Conservation (phyloP, 2,113 vertebrate species). For the Spilogale gracilis region DNA sequence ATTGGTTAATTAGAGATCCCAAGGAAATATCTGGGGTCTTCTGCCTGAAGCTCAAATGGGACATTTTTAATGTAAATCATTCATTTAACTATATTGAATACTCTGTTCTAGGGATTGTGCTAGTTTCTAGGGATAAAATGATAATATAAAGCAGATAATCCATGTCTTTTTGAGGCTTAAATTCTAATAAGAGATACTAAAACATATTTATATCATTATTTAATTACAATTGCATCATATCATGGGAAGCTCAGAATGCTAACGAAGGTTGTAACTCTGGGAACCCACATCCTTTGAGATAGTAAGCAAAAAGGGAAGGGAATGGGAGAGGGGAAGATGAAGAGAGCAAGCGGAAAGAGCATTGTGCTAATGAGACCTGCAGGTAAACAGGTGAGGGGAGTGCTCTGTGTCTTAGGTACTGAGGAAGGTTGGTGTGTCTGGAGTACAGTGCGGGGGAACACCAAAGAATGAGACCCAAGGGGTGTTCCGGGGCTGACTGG, state of each 20-base stretch:
- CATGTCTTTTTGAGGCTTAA: neutral
- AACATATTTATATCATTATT: neutral
- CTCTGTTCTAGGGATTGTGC: neutral
- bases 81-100: neutral
- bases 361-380: neutral
- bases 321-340: too few species aligned
- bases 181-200: neutral
- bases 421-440: neutral
- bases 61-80: constrained; percentile 43
- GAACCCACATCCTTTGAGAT: neutral
- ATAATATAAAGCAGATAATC: neutral
- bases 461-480: fast-evolving
- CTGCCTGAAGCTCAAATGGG: neutral
- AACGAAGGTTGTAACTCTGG: neutral
- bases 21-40: neutral
- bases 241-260: neutral
- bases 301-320: neutral
- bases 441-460: too few species aligned
- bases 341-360: fast-evolving
- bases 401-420: fast-evolving
- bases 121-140: constrained; percentile 31
- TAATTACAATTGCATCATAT: neutral
- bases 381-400: neutral
- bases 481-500: neutral
- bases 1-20: constrained; percentile 56